Percentiles rank a stretch among this genome's conserved stretches.
Evolutionary conservation across 2,888 invertebrate genomes (phyloP).

Genomic region (Megamerina dolium): DNA sequence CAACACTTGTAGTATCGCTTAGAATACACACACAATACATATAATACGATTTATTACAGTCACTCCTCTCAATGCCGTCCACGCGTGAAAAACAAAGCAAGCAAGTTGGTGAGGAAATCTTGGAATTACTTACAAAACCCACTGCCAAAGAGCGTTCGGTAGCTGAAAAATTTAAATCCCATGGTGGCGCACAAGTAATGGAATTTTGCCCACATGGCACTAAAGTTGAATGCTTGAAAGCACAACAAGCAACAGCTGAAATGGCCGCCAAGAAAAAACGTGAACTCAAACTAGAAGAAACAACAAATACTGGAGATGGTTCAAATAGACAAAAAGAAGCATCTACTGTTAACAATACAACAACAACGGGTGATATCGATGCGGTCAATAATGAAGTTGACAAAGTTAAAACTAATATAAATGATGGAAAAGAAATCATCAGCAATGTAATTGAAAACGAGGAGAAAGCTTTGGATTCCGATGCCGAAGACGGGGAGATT

Average conservation of each 20-base stretch:
- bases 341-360: background rate
- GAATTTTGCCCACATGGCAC: slow-evolving; percentile 97
- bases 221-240: slow-evolving; percentile 72
- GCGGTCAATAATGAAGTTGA: background rate
- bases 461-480: slow-evolving; percentile 22
- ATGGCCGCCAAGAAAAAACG: slow-evolving; percentile 44
- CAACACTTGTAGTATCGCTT: background rate
- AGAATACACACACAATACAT: slow-evolving; percentile 1
- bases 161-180: slow-evolving; percentile 93
- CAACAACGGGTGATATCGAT: background rate
- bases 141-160: slow-evolving; percentile 93
- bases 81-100: slow-evolving; percentile 93
- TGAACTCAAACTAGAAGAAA: slow-evolving; percentile 25
- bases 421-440: background rate
- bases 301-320: slow-evolving; percentile 6
- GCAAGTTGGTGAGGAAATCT: slow-evolving; percentile 91
- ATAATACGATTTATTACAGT: slow-evolving; percentile 21
- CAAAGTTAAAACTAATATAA: background rate
- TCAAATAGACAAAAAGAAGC: slow-evolving; percentile 11
- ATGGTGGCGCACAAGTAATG: slow-evolving; percentile 88
- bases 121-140: slow-evolving; percentile 87
- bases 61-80: slow-evolving; percentile 59
- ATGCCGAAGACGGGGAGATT: slow-evolving; percentile 39
- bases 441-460: slow-evolving; percentile 9
- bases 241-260: slow-evolving; percentile 47